phyloP scores from a whole-genome alignment of 2,888 invertebrate genomes.

The Melinaea menophilus region DNA sequence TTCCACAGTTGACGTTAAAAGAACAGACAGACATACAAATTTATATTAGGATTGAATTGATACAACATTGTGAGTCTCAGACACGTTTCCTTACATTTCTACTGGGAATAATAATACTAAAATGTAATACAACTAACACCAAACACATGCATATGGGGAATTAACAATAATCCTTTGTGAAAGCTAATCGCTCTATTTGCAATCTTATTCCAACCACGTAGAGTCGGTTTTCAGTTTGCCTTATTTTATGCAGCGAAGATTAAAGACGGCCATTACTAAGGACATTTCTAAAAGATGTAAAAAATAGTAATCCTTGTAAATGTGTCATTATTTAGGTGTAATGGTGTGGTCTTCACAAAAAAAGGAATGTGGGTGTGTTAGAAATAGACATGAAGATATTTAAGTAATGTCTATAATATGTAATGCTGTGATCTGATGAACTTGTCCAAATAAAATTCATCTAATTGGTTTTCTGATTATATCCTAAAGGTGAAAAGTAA shows the following conservation, averaged over 20 bases:
- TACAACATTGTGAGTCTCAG: too few relatives aligned
- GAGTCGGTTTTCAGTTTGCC: not conserved
- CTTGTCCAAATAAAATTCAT: too few relatives aligned
- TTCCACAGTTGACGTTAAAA: too few relatives aligned
- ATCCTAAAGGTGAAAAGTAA: too few relatives aligned
- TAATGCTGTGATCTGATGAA: too few relatives aligned
- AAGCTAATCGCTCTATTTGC: conserved; percentile 21
- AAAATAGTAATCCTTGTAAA: conserved; percentile 3
- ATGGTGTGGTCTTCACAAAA: not conserved
- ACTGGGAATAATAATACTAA: not conserved
- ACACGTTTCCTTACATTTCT: not conserved
- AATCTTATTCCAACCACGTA: conserved; percentile 28
- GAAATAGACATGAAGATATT: too few relatives aligned
- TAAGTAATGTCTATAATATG: too few relatives aligned
- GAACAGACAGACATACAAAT: too few relatives aligned
- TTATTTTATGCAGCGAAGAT: not conserved
- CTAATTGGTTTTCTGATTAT: too few relatives aligned
- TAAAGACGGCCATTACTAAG: conserved; percentile 4
- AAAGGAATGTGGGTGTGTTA: too few relatives aligned
- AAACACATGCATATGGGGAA: conserved; percentile 52
- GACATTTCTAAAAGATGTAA: conserved; percentile 4
- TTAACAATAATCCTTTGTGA: conserved; percentile 68
- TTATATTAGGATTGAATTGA: too few relatives aligned
- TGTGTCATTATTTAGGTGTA: conserved; percentile 1
- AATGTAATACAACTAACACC: conserved; percentile 15